These are phyloP conservation scores for Gymnothorax reevesii DNA, from an alignment of 2,797 vertebrate species.

Conservation along the genomic window DNA sequence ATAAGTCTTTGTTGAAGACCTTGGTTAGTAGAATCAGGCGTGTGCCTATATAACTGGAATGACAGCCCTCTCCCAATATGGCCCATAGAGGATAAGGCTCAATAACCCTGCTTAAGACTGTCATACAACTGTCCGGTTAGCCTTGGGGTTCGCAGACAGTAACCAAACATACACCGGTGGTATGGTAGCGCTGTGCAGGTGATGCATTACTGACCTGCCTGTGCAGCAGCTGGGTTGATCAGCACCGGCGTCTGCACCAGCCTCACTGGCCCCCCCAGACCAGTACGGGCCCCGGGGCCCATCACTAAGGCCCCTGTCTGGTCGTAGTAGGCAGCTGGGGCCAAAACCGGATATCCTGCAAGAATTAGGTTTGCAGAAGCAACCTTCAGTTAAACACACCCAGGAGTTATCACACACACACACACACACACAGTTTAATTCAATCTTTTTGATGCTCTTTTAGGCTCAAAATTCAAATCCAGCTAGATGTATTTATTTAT, in stretches of 20 bases:
- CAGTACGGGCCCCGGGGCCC: conserved; percentile 89
- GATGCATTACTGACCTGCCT: conserved; percentile 80
- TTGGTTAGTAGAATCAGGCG: no score
- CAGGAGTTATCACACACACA: background rate
- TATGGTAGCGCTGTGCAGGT: background rate
- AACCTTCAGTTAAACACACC: background rate
- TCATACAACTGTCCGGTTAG: background rate
- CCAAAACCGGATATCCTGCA: conserved; percentile 92
- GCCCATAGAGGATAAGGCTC: no score
- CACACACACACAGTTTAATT: no score
- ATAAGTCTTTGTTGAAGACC: no score
- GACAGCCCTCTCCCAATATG: no score
- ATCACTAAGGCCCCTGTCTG: conserved; percentile 94
- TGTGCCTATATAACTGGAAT: no score
- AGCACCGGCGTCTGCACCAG: conserved; percentile 93
- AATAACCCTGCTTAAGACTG: background rate
- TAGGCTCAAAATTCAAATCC: background rate
- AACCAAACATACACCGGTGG: background rate
- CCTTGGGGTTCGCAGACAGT: background rate
- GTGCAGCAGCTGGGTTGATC: conserved; percentile 93
- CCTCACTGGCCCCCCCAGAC: conserved; percentile 89
- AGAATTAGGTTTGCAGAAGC: background rate
- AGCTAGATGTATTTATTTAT: background rate
- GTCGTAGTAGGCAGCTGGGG: conserved; percentile 96
- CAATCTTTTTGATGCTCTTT: background rate